These are phyloP conservation scores for Sinelater perroti DNA, from an alignment of 2,888 invertebrate genomes.

Conservation along the genomic window DNA sequence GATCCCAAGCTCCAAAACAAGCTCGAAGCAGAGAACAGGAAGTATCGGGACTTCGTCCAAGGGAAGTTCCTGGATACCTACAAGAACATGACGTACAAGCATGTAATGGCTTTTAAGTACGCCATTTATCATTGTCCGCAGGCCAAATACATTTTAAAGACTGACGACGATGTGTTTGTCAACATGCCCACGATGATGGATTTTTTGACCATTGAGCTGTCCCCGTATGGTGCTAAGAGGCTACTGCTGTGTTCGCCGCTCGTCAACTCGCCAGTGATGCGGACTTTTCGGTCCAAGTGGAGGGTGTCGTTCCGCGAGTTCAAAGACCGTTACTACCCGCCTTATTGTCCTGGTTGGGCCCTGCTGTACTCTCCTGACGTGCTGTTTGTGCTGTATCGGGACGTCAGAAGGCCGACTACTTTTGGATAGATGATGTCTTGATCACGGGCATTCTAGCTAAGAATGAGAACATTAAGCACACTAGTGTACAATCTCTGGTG, in stretches of 20 bases:
- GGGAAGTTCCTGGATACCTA: constrained; percentile 82
- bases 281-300: constrained; percentile 79
- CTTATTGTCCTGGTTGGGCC: constrained; percentile 78
- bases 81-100: constrained; percentile 84
- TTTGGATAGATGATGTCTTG: constrained; percentile 80
- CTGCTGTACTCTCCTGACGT: constrained; percentile 69
- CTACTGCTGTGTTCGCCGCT: constrained; percentile 70
- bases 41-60: constrained; percentile 75
- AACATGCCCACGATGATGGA: constrained; percentile 70
- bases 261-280: constrained; percentile 63
- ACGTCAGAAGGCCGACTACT: constrained; percentile 69
- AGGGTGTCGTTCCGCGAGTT: constrained; percentile 75
- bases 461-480: constrained; percentile 66
- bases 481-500: constrained; percentile 54
- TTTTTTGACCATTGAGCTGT: constrained; percentile 67
- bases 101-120: constrained; percentile 85
- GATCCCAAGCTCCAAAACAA: constrained; percentile 53
- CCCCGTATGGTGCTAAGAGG: constrained; percentile 68
- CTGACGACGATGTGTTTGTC: constrained; percentile 81
- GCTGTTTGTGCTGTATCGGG: constrained; percentile 63
- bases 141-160: constrained; percentile 73
- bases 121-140: constrained; percentile 73
- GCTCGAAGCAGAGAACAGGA: constrained; percentile 65
- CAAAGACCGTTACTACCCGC: constrained; percentile 70
- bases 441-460: constrained; percentile 71